Evolutionary conservation across 2,113 vertebrate genomes (phyloP).

Genomic region (Microtus pennsylvanicus): DNA sequence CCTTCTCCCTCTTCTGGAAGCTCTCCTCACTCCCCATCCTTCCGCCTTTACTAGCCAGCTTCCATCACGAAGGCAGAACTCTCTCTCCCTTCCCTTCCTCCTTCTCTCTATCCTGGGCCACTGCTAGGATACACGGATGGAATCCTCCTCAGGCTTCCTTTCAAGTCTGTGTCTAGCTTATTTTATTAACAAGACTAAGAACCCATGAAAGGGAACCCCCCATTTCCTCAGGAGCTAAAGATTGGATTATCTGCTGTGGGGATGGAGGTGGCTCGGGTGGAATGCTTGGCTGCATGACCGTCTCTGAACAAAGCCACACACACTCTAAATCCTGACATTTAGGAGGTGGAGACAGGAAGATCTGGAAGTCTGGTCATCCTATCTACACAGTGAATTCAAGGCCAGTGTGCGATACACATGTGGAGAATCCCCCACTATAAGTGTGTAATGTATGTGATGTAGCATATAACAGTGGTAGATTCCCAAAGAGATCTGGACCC

Average conservation of each 20-base stretch:
- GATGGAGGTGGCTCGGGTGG: not conserved
- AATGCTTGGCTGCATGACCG: not conserved
- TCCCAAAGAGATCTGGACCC: not conserved
- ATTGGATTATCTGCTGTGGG: not conserved
- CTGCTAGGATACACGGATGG: too few relatives aligned
- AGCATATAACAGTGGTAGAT: too few relatives aligned
- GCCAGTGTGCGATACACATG: not conserved
- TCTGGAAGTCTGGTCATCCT: not conserved
- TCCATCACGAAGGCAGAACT: not conserved
- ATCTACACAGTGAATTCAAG: not conserved
- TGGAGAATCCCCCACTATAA: too few relatives aligned
- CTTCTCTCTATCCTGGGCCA: not conserved
- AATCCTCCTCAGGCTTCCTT: not conserved
- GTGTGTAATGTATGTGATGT: too few relatives aligned
- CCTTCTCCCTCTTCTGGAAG: not conserved
- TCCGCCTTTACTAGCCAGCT: not conserved
- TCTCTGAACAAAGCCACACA: not conserved
- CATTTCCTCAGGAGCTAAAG: too few relatives aligned
- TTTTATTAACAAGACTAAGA: not conserved
- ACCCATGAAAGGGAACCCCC: not conserved
- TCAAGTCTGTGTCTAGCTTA: not conserved
- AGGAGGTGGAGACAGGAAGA: not conserved
- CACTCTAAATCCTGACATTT: not conserved
- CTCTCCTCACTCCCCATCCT: not conserved
- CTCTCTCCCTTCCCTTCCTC: not conserved